Percentiles rank a stretch among this genome's conserved stretches.
These are phyloP conservation scores for Psilanteris sp. DNA, from an alignment of 1,140 invertebrate species.

Conservation along the genomic window DNA sequence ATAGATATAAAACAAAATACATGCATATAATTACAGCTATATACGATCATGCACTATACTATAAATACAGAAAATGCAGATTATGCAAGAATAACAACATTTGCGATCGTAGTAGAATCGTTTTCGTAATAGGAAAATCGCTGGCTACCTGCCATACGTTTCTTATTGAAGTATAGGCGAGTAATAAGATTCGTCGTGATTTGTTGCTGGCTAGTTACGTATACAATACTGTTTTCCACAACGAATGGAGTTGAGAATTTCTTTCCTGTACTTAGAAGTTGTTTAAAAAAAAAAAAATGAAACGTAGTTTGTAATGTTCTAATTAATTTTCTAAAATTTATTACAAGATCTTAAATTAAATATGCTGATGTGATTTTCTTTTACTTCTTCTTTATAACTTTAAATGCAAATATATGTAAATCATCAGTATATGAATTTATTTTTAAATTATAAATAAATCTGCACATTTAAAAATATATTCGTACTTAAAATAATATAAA, in stretches of 20 bases:
- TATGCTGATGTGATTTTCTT: no score
- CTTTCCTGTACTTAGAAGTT: constrained; percentile 10
- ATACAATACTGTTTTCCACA: constrained; percentile 47
- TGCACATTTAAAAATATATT: no score
- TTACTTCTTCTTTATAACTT: no score
- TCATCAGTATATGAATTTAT: no score
- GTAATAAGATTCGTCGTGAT: constrained; percentile 58
- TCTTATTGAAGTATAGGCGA: constrained; percentile 56
- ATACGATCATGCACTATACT: constrained; percentile 1
- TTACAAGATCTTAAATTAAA: no score
- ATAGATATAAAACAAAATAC: no score
- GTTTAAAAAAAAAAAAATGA: constrained; percentile 29
- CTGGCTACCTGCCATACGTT: constrained; percentile 55
- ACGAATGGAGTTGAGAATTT: constrained; percentile 24
- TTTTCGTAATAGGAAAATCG: constrained; percentile 55
- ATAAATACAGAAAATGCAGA: constrained; percentile 39
- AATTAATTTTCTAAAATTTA: constrained; percentile 43
- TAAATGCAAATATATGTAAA: no score
- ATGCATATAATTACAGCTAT: constrained; percentile 7
- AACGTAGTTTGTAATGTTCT: constrained; percentile 14
- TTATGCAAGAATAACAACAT: constrained; percentile 40
- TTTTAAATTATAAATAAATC: no score
- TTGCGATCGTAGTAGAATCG: constrained; percentile 39
- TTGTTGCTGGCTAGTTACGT: constrained; percentile 42
- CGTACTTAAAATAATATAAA: no score